Evolutionary conservation across 64 coral and sea anemone species (phyloP).

Genomic region (Pocillopora damicornis): DNA sequence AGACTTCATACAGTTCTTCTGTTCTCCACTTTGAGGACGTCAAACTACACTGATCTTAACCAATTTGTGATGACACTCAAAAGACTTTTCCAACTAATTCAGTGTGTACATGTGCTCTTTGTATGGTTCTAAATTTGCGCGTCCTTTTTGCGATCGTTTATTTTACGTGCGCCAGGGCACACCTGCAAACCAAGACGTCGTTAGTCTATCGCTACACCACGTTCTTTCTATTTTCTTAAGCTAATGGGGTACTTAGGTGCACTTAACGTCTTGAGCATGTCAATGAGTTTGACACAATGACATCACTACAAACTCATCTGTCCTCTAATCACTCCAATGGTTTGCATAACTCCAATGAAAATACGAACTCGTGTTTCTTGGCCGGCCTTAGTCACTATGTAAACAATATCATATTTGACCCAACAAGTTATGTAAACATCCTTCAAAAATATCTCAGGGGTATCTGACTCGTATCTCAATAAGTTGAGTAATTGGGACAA

Average conservation of each 20-base stretch:
- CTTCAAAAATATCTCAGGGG: not conserved
- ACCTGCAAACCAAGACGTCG: not conserved
- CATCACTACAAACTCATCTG: not conserved
- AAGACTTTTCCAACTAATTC: not conserved
- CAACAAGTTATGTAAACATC: not conserved
- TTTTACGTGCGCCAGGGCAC: not conserved
- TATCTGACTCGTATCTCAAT: not conserved
- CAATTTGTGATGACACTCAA: not conserved
- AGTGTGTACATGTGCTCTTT: not conserved
- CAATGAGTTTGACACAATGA: not conserved
- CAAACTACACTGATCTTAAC: not conserved
- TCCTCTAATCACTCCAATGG: not conserved
- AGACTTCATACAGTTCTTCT: not conserved
- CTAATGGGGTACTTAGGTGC: not conserved
- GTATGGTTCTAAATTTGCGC: not conserved
- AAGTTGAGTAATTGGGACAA: not conserved
- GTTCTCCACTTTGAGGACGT: not conserved
- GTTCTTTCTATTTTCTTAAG: not conserved
- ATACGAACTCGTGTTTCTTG: not conserved
- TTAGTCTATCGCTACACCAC: not conserved
- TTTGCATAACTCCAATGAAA: not conserved
- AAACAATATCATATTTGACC: slow-evolving; percentile 27
- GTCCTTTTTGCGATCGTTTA: not conserved
- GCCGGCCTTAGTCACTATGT: not conserved
- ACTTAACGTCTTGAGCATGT: not conserved